Conservation (phyloP, 2,797 vertebrate species). For the Epinephelus awoara region DNA sequence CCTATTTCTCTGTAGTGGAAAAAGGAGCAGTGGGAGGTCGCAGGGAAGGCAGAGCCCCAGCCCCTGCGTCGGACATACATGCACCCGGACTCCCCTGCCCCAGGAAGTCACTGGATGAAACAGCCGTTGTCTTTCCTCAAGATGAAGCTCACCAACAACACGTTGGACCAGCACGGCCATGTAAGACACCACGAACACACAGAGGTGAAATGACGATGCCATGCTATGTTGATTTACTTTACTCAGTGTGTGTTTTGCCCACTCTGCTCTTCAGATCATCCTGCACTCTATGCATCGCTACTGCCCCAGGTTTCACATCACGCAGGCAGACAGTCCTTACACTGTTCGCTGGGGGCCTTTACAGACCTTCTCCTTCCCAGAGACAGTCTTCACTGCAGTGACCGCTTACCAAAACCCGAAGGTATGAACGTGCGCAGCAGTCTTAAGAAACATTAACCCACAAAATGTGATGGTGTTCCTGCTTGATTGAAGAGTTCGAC, state of each 20-base stretch:
- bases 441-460: not conserved
- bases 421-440: conserved; percentile 70
- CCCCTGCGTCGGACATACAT: conserved; percentile 89
- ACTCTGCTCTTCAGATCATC: conserved; percentile 84
- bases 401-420: conserved; percentile 94
- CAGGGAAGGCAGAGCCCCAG: conserved; percentile 91
- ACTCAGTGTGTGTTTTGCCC: not conserved
- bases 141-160: conserved; percentile 95
- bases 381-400: conserved; percentile 91
- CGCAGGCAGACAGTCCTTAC: conserved; percentile 91
- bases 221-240: too few relatives aligned
- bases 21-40: conserved; percentile 92
- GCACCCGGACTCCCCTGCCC: conserved; percentile 92
- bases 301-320: conserved; percentile 91
- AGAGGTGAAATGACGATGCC: not conserved
- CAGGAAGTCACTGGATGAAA: conserved; percentile 94
- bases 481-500: not conserved
- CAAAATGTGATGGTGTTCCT: not conserved
- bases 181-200: conserved; percentile 69
- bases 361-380: conserved; percentile 91
- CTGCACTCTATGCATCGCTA: conserved; percentile 96
- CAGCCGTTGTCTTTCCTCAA: conserved; percentile 91
- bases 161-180: conserved; percentile 91
- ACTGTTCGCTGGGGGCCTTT: conserved; percentile 89
- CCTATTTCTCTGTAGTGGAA: conserved; percentile 88